Percentiles rank a stretch among this genome's conserved stretches.
These are phyloP conservation scores for Chaetodon trifascialis DNA, from an alignment of 2,113 vertebrate species.

Conservation along the genomic window DNA sequence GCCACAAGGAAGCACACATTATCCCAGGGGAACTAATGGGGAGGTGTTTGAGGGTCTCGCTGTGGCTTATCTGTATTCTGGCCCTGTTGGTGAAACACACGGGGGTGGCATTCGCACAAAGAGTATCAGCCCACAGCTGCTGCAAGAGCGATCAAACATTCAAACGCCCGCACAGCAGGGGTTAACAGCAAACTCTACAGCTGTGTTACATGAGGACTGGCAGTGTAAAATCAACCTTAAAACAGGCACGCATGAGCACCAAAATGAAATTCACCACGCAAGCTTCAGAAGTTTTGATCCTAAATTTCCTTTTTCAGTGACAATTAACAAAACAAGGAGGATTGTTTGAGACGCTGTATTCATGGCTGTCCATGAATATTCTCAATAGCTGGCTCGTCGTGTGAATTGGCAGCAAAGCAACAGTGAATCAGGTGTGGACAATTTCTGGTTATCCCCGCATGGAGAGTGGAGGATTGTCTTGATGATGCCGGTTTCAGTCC, in stretches of 20 bases:
- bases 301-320: conserved; percentile 1
- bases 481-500: conserved; percentile 74
- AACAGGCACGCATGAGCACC: neutral
- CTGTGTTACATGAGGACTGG: conserved; percentile 2
- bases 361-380: conserved; percentile 19
- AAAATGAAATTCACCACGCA: conserved; percentile 12
- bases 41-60: conserved; percentile 25
- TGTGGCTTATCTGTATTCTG: conserved; percentile 67
- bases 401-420: conserved; percentile 33
- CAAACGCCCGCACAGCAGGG: conserved; percentile 34
- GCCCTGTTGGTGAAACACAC: conserved; percentile 45
- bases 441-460: conserved; percentile 47
- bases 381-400: conserved; percentile 37
- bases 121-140: conserved; percentile 58
- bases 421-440: conserved; percentile 49
- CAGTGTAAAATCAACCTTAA: neutral
- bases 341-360: conserved; percentile 25
- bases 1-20: conserved; percentile 28
- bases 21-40: conserved; percentile 31
- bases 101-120: conserved; percentile 50
- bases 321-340: conserved; percentile 16
- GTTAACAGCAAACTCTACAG: conserved; percentile 34
- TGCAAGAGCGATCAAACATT: conserved; percentile 43
- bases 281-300: conserved; percentile 12
- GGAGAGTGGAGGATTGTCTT: conserved; percentile 38